Conservation (phyloP, 2,113 vertebrate genomes). For the Propithecus coquereli region DNA sequence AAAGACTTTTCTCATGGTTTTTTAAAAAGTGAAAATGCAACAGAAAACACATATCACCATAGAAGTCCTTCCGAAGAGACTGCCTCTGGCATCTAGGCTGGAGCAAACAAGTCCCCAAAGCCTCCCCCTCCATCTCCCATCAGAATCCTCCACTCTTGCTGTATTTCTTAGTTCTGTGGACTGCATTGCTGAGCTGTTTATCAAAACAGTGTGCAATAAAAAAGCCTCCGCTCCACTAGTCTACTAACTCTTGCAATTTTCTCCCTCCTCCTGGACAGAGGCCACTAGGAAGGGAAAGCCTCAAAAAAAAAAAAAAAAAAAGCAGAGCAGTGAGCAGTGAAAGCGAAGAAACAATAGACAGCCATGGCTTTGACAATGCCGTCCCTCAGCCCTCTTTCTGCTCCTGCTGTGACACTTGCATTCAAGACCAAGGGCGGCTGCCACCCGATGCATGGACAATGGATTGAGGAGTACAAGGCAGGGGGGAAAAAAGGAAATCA, state of each 20-base stretch:
- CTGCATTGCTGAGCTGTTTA: slow-evolving; percentile 81
- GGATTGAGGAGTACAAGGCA: slow-evolving; percentile 80
- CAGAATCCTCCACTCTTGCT: slow-evolving; percentile 53
- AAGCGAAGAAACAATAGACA: slow-evolving; percentile 83
- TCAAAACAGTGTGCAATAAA: slow-evolving; percentile 80
- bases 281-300: slow-evolving; percentile 81
- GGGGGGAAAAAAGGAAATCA: slow-evolving; percentile 74
- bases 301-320: slow-evolving; percentile 40
- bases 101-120: slow-evolving; percentile 67
- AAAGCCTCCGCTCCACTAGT: slow-evolving; percentile 56
- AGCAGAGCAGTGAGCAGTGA: slow-evolving; percentile 77
- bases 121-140: slow-evolving; percentile 19
- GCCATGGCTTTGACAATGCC: slow-evolving; percentile 83
- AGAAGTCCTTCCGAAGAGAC: slow-evolving; percentile 76
- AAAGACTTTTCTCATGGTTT: slow-evolving; percentile 71
- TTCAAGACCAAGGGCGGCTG: slow-evolving; percentile 82
- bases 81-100: slow-evolving; percentile 76
- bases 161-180: slow-evolving; percentile 78
- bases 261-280: slow-evolving; percentile 81
- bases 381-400: slow-evolving; percentile 76
- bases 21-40: slow-evolving; percentile 72
- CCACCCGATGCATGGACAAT: slow-evolving; percentile 81
- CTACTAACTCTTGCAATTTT: slow-evolving; percentile 78
- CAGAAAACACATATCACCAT: slow-evolving; percentile 72
- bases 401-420: slow-evolving; percentile 82